A percentile compares a stretch with the other conserved stretches of the same genome.
Evolutionary conservation across 2,888 invertebrate species (phyloP).

Genomic region (Epirrita christyi): DNA sequence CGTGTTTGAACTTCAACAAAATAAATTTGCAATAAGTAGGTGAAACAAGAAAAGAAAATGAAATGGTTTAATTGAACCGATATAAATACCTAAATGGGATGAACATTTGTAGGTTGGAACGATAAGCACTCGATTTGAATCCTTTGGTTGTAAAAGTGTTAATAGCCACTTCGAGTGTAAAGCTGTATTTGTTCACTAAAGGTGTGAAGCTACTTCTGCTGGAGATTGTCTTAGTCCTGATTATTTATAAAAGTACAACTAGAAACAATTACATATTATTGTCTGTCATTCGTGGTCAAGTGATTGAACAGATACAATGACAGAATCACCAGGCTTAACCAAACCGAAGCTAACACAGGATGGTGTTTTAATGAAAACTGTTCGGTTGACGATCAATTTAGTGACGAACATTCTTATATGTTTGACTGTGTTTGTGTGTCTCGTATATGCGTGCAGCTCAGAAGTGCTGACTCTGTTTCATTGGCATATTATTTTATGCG

Average conservation of each 20-base stretch:
- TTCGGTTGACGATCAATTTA: slow-evolving; percentile 44
- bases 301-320: slow-evolving; percentile 35
- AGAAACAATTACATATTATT: slow-evolving; percentile 29
- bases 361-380: slow-evolving; percentile 40
- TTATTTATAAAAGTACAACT: slow-evolving; percentile 19
- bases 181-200: too few species aligned
- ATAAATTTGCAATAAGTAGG: too few species aligned
- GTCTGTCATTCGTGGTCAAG: slow-evolving; percentile 30
- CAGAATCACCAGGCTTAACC: slow-evolving; percentile 19
- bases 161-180: too few species aligned
- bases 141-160: too few species aligned
- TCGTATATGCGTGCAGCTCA: slow-evolving; percentile 45
- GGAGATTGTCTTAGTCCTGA: not conserved
- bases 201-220: not conserved
- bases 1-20: too few species aligned
- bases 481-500: slow-evolving; percentile 53
- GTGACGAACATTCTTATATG: slow-evolving; percentile 47
- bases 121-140: too few species aligned
- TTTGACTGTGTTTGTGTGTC: slow-evolving; percentile 49
- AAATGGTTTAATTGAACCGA: too few species aligned
- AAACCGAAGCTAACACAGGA: slow-evolving; percentile 19
- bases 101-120: too few species aligned
- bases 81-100: too few species aligned
- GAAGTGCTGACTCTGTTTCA: slow-evolving; percentile 37
- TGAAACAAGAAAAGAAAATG: too few species aligned